Base-by-base conservation (phyloP, 2,888 invertebrate species). In the Eilema sororculum region DNA sequence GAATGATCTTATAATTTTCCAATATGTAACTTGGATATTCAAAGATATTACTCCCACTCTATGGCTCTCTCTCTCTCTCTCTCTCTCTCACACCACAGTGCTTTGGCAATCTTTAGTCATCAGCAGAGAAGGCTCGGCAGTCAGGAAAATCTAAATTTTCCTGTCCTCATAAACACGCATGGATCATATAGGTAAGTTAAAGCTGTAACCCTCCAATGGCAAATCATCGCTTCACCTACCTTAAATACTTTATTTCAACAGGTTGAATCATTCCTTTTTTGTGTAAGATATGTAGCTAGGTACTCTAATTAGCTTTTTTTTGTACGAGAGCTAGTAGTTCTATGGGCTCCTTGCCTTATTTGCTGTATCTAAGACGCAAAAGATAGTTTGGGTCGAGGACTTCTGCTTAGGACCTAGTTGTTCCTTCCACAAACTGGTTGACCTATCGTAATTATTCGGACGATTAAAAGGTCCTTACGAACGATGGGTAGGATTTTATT, bases 361-460 rank as follows among this genome's bases (percentile, higher is more conserved):
- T 52, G 52, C 52, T n/a, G n/a, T n/a, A 20, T 1, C 2, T 52
- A 20, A n/a, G 6, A 46, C 46, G 5, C 20, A 46, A 46, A 52
- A 52, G n/a, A 20, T n/a, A 52, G 52, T 52, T 52, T 52, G 20
- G 52, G 52, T 52, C 52, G 52, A 52, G 52, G 52, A 52, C 52
- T 52, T n/a, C 52, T 52, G 52, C 52, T 52, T 52, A 52, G 52
- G 52, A n/a, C 52, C 52, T 52, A 52, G 52, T 52, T 20, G 9
- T 20, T 52, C 8, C 52, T 52, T n/a, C 3, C 8, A 52, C n/a
- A 9, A 52, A 52, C 52, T 52, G 52, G 52, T 52, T 52, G 52
- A 52, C n/a, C 52, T 52, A 52, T 9, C 52, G 52, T n/a, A 52
- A 52, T n/a, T 52, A 52, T n/a, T 52, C 52, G 52, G 52, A n/a